phyloP scores from a whole-genome alignment of 2,113 vertebrate species.

The Ia io region DNA sequence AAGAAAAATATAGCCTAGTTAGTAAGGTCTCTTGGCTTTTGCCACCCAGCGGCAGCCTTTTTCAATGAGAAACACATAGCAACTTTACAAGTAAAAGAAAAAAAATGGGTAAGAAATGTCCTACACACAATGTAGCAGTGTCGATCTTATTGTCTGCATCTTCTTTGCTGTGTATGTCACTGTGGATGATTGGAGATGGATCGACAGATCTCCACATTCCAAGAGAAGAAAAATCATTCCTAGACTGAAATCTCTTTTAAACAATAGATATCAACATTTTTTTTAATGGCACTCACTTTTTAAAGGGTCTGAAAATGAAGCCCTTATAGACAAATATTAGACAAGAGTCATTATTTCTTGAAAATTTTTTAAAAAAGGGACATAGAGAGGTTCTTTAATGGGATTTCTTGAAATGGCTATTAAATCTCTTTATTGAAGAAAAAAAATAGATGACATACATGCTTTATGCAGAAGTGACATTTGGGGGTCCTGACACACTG shows the following conservation, averaged over 20 bases:
- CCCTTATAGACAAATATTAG: conserved; percentile 70
- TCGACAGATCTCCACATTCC: conserved; percentile 72
- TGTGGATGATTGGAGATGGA: conserved; percentile 64
- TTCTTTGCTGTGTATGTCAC: conserved; percentile 69
- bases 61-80: conserved; percentile 73
- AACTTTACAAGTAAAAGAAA: conserved; percentile 59
- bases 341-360: conserved; percentile 72
- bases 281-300: conserved; percentile 78
- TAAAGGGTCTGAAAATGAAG: conserved; percentile 72
- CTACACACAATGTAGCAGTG: conserved; percentile 29
- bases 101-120: conserved; percentile 55
- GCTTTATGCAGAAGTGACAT: conserved; percentile 73
- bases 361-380: conserved; percentile 67
- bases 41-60: conserved; percentile 76
- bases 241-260: conserved; percentile 69
- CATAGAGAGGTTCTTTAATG: conserved; percentile 74
- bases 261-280: conserved; percentile 63
- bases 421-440: conserved; percentile 80
- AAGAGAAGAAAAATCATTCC: conserved; percentile 69
- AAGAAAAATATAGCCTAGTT: conserved; percentile 77
- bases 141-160: conserved; percentile 28
- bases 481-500: conserved; percentile 64
- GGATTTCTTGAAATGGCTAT: conserved; percentile 75
- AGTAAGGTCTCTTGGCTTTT: conserved; percentile 75
- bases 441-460: conserved; percentile 77